A percentile compares a stretch with the other conserved stretches of the same genome.
Evolutionary conservation across 1,140 invertebrate species (phyloP).

Genomic region (Papilio aristodemus): DNA sequence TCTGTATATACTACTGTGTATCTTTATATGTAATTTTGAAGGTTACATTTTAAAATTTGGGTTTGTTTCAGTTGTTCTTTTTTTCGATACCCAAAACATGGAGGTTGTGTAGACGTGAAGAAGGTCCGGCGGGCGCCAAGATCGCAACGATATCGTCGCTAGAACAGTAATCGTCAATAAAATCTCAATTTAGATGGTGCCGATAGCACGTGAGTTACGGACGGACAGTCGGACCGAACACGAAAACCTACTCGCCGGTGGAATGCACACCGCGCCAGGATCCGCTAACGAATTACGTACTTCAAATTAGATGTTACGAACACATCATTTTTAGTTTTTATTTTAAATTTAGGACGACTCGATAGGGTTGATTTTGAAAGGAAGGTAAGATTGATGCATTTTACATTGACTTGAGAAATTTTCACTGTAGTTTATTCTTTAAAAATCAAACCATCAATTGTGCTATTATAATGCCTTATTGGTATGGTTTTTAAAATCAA

Average conservation of each 20-base stretch:
- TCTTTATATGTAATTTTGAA: too few relatives aligned
- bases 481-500: background rate
- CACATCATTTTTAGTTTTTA: slow-evolving; percentile 58
- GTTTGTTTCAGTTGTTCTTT: slow-evolving; percentile 2
- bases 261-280: slow-evolving; percentile 72
- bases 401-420: background rate
- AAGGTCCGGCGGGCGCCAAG: slow-evolving; percentile 68
- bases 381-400: background rate
- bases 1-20: too few relatives aligned
- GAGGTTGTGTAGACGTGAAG: slow-evolving; percentile 42
- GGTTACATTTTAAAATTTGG: background rate
- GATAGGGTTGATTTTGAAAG: background rate
- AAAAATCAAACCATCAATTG: background rate
- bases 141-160: slow-evolving; percentile 77
- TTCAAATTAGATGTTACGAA: slow-evolving; percentile 59
- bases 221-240: slow-evolving; percentile 71
- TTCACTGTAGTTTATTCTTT: slow-evolving; percentile 1
- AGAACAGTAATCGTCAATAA: slow-evolving; percentile 80
- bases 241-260: slow-evolving; percentile 77
- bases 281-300: slow-evolving; percentile 76
- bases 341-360: slow-evolving; percentile 18
- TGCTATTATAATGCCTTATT: background rate
- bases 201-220: slow-evolving; percentile 77
- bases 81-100: slow-evolving; percentile 49
- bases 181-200: slow-evolving; percentile 80